Conservation (phyloP, 2,797 vertebrate species). For the Megaceryle alcyon region DNA sequence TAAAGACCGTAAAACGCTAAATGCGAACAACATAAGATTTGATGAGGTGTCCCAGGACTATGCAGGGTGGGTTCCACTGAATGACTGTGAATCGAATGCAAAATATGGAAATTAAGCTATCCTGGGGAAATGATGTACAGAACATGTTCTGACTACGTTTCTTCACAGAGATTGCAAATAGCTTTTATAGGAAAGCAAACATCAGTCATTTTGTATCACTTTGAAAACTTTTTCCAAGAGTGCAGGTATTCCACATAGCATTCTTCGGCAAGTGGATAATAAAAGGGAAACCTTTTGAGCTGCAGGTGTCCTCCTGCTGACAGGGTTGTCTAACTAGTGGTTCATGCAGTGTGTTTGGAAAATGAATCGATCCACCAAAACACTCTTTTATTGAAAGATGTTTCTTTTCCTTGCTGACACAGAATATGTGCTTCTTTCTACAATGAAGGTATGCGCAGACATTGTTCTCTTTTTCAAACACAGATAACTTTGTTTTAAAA, state of each 20-base stretch:
- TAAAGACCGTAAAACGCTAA: neutral
- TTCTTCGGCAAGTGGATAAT: neutral
- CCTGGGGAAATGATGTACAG: neutral
- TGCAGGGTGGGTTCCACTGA: neutral
- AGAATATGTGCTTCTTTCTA: neutral
- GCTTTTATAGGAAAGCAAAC: neutral
- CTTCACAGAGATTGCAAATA: neutral
- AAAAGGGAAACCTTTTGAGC: conserved; percentile 37
- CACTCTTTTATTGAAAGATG: neutral
- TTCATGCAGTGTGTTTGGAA: neutral
- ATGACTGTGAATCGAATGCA: neutral
- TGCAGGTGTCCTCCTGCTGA: conserved; percentile 13
- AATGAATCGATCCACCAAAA: neutral
- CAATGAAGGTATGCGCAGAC: neutral
- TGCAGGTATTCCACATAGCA: neutral
- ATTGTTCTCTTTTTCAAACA: neutral
- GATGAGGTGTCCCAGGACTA: neutral
- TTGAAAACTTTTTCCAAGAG: neutral
- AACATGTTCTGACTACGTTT: neutral
- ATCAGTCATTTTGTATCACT: neutral
- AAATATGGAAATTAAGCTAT: neutral
- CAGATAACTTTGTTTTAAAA: neutral
- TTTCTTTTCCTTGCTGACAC: neutral
- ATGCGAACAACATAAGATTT: neutral
- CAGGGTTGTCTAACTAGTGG: neutral